Percentiles rank a stretch among this genome's conserved stretches.
Conservation (phyloP, 1,140 invertebrate species). For the Dreissena polymorpha region DNA sequence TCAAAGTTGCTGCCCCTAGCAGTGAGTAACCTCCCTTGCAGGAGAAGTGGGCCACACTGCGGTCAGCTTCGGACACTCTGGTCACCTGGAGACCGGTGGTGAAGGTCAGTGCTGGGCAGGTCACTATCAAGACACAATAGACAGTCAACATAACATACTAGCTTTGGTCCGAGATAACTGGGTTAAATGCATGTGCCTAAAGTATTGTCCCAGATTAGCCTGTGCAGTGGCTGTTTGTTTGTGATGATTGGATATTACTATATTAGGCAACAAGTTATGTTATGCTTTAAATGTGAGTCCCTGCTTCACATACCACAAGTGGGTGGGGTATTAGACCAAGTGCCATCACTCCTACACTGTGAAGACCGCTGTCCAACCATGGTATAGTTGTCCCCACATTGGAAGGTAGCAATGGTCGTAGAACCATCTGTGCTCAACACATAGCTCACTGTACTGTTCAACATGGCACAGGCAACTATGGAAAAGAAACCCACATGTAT, state of each 20-base stretch:
- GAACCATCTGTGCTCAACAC: constrained; percentile 9
- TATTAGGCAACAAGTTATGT: too few species aligned
- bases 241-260: too few species aligned
- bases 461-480: too few species aligned
- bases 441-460: too few species aligned
- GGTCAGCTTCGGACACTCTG: constrained; percentile 5
- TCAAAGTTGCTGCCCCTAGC: constrained; percentile 12
- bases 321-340: constrained; percentile 27
- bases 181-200: too few species aligned
- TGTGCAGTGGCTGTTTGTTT: too few species aligned
- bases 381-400: constrained; percentile 23
- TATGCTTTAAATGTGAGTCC: too few species aligned
- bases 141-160: too few species aligned
- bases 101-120: constrained; percentile 17
- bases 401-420: neutral
- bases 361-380: constrained; percentile 3
- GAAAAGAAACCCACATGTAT: too few species aligned
- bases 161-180: too few species aligned
- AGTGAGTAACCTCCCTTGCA: constrained; percentile 25
- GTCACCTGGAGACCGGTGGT: constrained; percentile 11
- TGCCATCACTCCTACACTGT: constrained; percentile 18
- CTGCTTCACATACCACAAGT: neutral
- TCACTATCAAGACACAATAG: neutral
- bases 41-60: constrained; percentile 17
- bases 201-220: too few species aligned